Evolutionary conservation across 1,140 invertebrate genomes (phyloP), one percentile per base, ranked within the genome.

Genomic region (Rhagoletis pomonella): DNA sequence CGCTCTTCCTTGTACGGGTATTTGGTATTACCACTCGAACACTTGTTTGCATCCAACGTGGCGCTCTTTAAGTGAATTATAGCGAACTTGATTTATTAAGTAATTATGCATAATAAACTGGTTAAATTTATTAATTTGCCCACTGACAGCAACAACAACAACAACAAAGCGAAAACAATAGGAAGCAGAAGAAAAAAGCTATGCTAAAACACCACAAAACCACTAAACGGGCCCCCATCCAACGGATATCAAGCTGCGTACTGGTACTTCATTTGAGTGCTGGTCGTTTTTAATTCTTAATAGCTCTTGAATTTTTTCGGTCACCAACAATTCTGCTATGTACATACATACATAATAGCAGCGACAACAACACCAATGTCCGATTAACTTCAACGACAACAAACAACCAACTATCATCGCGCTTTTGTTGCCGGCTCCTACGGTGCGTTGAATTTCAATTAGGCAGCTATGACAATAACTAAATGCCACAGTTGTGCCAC

Each of bases 51-150:
- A 39, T 67, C 12, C 12, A 42, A 3, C 9, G 17, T 29, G 14
- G 12, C 10, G 17, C 47, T 81, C 55, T 58, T 62, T 55, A 12
- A 1, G 47, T 55, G 19, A 81, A 19, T 55, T 81, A 17, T 81
- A 81, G 73, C n/a, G n/a, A 81, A 55, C 55, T 81, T 81, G 73
- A 81, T 81, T 81, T 55, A 81, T 81, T n/a, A 50, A 47, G 19
- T 55, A 81, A 81, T 81, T 81, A 81, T 81, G 73, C 73, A 81
- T 81, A 81, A 29, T 81, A 58, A 81, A 81, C 19, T 81, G 73
- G 5, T 81, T 58, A 81, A 55, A n/a, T 14, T 47, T 81, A 58
- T 81, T 81, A 81, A 81, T 81, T 81, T 81, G 19, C 73, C 29
- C 73, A 81, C 73, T 81, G 73, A 81, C 73, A 81, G 73, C 73